Evolutionary conservation across 2,888 invertebrate genomes (phyloP).

Genomic region (Ernsta delagoae): DNA sequence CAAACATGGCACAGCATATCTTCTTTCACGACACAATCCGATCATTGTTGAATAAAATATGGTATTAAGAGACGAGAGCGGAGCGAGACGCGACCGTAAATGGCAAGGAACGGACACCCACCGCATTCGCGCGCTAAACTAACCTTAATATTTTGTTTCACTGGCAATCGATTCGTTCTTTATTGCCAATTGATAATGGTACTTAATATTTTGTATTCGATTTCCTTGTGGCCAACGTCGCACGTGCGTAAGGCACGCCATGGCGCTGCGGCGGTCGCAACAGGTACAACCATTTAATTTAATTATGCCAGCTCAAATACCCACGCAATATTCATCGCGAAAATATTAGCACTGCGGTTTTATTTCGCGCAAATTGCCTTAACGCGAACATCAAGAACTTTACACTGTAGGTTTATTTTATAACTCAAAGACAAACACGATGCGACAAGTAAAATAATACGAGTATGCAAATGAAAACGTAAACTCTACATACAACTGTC

Average conservation of each 20-base stretch:
- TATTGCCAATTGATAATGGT: constrained; percentile 63
- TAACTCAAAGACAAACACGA: neutral
- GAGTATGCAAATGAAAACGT: neutral
- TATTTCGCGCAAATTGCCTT: constrained; percentile 11
- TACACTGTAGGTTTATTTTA: neutral
- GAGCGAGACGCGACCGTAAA: constrained; percentile 43
- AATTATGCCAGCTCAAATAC: constrained; percentile 51
- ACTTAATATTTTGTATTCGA: constrained; percentile 53
- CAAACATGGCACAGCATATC: constrained; percentile 64
- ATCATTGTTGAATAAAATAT: constrained; percentile 71
- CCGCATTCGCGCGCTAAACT: constrained; percentile 42
- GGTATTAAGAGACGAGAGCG: constrained; percentile 64
- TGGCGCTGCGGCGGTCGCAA: constrained; percentile 26
- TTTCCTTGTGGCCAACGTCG: constrained; percentile 38
- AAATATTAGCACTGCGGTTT: constrained; percentile 15
- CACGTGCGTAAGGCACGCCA: constrained; percentile 43
- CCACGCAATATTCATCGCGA: constrained; percentile 40
- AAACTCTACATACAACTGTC: constrained; percentile 1
- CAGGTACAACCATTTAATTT: constrained; percentile 49
- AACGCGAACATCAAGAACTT: neutral
- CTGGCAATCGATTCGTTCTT: constrained; percentile 69
- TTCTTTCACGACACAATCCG: constrained; percentile 69
- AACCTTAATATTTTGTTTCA: constrained; percentile 45
- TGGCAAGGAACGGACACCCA: constrained; percentile 47
- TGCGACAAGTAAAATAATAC: neutral